Evolutionary conservation across 2,797 vertebrate genomes (phyloP).

Genomic region (Parambassis ranga): DNA sequence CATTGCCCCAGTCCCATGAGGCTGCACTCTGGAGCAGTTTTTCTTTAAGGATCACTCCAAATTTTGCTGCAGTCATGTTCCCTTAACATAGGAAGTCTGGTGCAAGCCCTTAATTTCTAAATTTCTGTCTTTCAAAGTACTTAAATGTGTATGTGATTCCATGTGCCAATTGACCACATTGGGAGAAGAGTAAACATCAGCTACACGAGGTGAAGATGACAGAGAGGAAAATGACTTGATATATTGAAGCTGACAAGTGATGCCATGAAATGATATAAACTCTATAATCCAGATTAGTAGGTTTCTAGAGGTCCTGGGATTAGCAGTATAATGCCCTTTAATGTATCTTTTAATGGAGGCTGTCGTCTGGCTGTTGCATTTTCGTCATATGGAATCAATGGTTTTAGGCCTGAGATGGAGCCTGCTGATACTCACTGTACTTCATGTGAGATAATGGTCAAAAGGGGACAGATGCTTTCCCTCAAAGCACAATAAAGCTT

Average conservation of each 20-base stretch:
- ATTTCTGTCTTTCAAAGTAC: no score
- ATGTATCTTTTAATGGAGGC: slow-evolving; percentile 74
- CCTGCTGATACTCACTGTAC: background rate
- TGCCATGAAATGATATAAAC: slow-evolving; percentile 57
- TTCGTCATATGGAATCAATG: slow-evolving; percentile 52
- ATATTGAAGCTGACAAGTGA: slow-evolving; percentile 8
- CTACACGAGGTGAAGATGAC: background rate
- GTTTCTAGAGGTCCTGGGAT: slow-evolving; percentile 64
- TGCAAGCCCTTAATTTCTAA: no score
- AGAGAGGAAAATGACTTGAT: slow-evolving; percentile 18
- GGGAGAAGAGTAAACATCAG: background rate
- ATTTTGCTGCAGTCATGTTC: background rate
- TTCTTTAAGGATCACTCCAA: background rate
- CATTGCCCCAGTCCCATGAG: background rate
- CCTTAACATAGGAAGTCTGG: no score
- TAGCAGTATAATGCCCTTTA: slow-evolving; percentile 74
- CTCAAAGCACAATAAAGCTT: slow-evolving; percentile 6
- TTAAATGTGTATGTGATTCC: no score
- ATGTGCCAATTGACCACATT: no score
- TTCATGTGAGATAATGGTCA: slow-evolving; percentile 9
- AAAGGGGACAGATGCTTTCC: slow-evolving; percentile 9
- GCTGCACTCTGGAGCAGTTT: background rate
- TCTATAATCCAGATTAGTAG: slow-evolving; percentile 75
- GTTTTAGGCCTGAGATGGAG: slow-evolving; percentile 31
- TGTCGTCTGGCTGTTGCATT: slow-evolving; percentile 10